Percentiles rank a stretch among this genome's conserved stretches.
Evolutionary conservation across 2,113 vertebrate species (phyloP).

Genomic region (Macroglossus sobrinus): DNA sequence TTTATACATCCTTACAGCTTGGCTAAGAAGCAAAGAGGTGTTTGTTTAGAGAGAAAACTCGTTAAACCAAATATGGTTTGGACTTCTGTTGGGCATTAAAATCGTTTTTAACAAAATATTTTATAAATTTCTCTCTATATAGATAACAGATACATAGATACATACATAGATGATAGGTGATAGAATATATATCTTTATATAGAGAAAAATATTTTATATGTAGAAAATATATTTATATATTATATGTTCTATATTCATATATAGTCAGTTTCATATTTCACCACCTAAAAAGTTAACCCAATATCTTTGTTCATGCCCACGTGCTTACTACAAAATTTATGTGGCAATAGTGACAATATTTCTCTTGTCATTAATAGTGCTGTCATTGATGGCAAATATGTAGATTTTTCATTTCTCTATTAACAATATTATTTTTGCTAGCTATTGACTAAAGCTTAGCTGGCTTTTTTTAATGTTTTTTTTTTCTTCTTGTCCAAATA

Average conservation of each 20-base stretch:
- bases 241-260: not conserved
- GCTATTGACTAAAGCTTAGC: not conserved
- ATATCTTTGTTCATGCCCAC: not conserved
- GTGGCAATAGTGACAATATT: not conserved
- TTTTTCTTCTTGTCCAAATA: not conserved
- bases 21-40: not conserved
- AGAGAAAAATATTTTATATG: not conserved
- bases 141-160: not conserved
- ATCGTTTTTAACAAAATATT: not conserved
- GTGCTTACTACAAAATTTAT: not conserved
- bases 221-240: not conserved
- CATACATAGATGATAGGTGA: no score
- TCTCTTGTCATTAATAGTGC: not conserved
- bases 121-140: not conserved
- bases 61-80: not conserved
- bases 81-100: not conserved
- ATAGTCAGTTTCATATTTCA: not conserved
- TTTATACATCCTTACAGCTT: not conserved
- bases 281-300: no score
- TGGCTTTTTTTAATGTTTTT: not conserved
- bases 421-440: not conserved
- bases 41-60: constrained; percentile 6
- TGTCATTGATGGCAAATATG: not conserved
- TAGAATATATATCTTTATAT: not conserved
- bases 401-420: not conserved